Evolutionary conservation across 2,888 invertebrate genomes (phyloP).

Genomic region (Acronicta alni): DNA sequence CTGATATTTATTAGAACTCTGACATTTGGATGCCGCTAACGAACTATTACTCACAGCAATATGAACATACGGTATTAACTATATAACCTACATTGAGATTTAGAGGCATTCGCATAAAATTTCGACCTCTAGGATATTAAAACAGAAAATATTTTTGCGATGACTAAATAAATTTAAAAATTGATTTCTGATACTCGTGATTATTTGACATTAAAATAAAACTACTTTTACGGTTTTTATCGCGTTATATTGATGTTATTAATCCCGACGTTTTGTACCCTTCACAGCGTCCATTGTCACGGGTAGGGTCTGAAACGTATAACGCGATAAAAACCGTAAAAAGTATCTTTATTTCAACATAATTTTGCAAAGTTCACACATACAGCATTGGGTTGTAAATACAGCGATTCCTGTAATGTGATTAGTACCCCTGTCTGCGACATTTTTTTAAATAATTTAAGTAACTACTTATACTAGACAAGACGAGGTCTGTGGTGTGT

Average conservation of each 20-base stretch:
- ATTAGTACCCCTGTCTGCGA: slow-evolving; percentile 7
- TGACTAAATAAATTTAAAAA: slow-evolving; percentile 32
- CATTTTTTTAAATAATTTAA: too few species aligned
- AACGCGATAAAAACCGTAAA: too few species aligned
- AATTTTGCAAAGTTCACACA: slow-evolving; percentile 31
- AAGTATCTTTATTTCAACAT: too few species aligned
- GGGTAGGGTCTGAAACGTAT: too few species aligned
- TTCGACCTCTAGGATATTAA: slow-evolving; percentile 38
- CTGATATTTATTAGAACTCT: slow-evolving; percentile 26
- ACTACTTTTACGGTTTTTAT: too few species aligned
- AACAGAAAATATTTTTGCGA: slow-evolving; percentile 39
- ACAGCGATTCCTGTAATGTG: slow-evolving; percentile 25
- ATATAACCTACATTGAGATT: slow-evolving; percentile 43
- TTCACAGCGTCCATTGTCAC: too few species aligned
- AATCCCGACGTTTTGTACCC: too few species aligned
- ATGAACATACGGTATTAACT: slow-evolving; percentile 41
- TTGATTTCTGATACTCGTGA: too few species aligned
- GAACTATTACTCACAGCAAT: slow-evolving; percentile 37
- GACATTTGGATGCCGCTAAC: slow-evolving; percentile 38
- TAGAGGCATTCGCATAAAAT: slow-evolving; percentile 44
- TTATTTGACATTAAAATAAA: too few species aligned
- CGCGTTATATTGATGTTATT: too few species aligned
- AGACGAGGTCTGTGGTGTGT: too few species aligned
- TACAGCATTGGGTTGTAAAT: slow-evolving; percentile 17
- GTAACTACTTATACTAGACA: too few species aligned